Percentiles rank a stretch among this genome's conserved stretches.
Conservation (phyloP, 2,113 vertebrate genomes). For the Canis aureus region DNA sequence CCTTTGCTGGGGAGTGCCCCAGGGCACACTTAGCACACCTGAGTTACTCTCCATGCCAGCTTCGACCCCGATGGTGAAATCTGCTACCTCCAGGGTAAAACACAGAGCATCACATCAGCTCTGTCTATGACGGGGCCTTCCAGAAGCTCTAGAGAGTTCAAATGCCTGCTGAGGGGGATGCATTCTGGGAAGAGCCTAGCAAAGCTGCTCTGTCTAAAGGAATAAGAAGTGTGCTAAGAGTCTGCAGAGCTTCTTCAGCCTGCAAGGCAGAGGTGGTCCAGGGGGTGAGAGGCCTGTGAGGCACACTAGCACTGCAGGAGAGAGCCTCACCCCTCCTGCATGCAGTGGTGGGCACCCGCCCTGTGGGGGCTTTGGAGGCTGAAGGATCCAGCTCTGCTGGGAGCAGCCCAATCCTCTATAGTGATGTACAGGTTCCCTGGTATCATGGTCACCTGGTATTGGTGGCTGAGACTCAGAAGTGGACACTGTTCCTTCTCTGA, state of each 20-base stretch:
- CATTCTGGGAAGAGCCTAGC: neutral
- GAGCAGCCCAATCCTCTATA: neutral
- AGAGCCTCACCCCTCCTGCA: neutral
- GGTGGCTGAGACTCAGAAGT: neutral
- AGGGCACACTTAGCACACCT: neutral
- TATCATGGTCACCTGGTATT: neutral
- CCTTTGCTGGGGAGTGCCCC: neutral
- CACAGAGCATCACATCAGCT: neutral
- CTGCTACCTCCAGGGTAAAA: neutral
- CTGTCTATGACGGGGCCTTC: neutral
- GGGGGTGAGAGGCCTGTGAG: accelerated
- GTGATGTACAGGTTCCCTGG: neutral
- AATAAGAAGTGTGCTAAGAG: neutral
- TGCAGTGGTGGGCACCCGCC: neutral
- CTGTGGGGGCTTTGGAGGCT: neutral
- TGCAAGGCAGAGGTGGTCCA: neutral
- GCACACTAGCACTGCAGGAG: neutral
- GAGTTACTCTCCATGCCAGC: neutral
- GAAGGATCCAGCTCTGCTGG: neutral
- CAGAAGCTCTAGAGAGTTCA: neutral
- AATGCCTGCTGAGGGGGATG: neutral
- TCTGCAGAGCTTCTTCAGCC: neutral
- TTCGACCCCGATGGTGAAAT: neutral
- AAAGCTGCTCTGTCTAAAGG: neutral
- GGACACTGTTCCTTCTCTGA: neutral